Conservation (phyloP, 2,797 vertebrate genomes). For the Serranus cabrilla region DNA sequence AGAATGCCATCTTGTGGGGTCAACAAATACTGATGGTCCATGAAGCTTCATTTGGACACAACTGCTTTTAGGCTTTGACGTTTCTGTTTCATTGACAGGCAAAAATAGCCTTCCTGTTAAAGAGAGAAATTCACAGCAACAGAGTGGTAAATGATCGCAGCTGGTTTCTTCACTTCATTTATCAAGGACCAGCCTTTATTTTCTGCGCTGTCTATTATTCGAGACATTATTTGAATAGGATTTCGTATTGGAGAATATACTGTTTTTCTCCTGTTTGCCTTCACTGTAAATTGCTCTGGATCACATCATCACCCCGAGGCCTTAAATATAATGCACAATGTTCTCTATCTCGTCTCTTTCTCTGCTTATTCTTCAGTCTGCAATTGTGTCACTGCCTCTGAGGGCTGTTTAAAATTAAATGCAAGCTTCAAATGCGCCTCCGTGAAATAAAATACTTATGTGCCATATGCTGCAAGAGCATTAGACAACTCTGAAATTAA, state of each 20-base stretch:
- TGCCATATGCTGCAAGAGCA: conserved; percentile 36
- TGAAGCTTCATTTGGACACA: no score
- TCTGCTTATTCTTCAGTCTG: conserved; percentile 11
- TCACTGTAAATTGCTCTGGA: background rate
- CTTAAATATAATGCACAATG: background rate
- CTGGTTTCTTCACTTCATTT: background rate
- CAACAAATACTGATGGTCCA: no score
- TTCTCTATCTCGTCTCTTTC: background rate
- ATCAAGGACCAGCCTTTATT: background rate
- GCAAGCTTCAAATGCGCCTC: conserved; percentile 26
- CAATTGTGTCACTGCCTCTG: conserved; percentile 27
- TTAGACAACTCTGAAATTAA: conserved; percentile 27
- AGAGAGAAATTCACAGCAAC: background rate
- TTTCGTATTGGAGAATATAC: background rate
- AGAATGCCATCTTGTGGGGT: no score
- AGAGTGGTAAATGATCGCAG: background rate
- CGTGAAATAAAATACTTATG: conserved; percentile 37
- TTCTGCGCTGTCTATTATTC: background rate
- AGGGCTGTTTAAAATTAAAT: conserved; percentile 55
- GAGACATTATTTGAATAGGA: background rate
- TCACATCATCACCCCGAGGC: conserved; percentile 3
- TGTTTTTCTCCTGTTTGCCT: background rate
- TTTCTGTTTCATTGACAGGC: background rate
- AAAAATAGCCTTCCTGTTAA: background rate
- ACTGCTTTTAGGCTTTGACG: background rate